phyloP scores from a whole-genome alignment of 1,140 invertebrate species.

The Drosophila pandora region DNA sequence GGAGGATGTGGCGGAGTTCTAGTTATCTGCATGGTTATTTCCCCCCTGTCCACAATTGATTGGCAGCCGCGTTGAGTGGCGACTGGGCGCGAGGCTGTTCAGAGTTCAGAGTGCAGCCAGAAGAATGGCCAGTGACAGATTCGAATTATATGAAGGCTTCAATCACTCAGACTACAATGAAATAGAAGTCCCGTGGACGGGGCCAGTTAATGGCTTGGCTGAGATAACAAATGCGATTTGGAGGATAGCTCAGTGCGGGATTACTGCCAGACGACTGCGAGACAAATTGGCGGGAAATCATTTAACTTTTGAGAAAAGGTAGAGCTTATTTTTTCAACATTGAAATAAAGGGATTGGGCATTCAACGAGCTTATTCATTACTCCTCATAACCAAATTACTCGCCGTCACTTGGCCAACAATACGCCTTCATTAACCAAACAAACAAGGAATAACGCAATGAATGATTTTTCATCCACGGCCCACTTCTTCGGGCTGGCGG shows the following conservation, averaged over 20 bases:
- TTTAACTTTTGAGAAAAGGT: not conserved
- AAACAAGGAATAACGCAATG: slow-evolving; percentile 33
- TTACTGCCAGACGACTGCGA: slow-evolving; percentile 17
- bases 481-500: slow-evolving; percentile 9
- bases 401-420: slow-evolving; percentile 11
- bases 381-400: not conserved
- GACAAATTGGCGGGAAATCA: slow-evolving; percentile 32
- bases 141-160: slow-evolving; percentile 28
- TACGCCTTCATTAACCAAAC: slow-evolving; percentile 45
- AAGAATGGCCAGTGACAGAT: slow-evolving; percentile 45
- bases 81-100: slow-evolving; percentile 23
- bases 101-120: slow-evolving; percentile 23
- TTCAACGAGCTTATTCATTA: not conserved
- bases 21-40: slow-evolving; percentile 58
- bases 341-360: not conserved
- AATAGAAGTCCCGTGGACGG: not conserved
- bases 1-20: slow-evolving; percentile 65
- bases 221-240: slow-evolving; percentile 44
- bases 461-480: slow-evolving; percentile 18
- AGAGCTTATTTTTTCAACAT: too few relatives aligned
- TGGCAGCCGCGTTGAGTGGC: slow-evolving; percentile 41
- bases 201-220: slow-evolving; percentile 31
- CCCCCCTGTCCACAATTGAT: slow-evolving; percentile 45
- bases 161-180: not conserved
- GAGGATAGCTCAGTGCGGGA: slow-evolving; percentile 16